Percentiles rank a stretch among this genome's conserved stretches.
Conservation (phyloP, 2,113 vertebrate genomes). For the Hystrix cristata region DNA sequence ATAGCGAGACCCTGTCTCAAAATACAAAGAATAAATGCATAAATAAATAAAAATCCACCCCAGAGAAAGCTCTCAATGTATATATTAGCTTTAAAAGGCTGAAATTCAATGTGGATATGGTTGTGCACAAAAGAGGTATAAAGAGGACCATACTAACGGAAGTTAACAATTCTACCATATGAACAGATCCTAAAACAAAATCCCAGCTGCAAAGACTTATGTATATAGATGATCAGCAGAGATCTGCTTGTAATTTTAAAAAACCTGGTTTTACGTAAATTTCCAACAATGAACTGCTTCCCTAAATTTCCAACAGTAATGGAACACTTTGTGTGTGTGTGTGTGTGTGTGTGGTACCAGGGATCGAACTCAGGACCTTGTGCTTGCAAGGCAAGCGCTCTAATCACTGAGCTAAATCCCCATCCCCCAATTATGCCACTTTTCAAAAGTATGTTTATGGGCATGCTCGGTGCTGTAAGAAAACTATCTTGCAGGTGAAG, state of each 20-base stretch:
- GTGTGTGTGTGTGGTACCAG: too few species aligned
- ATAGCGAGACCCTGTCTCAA: too few species aligned
- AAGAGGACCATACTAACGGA: background rate
- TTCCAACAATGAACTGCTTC: background rate
- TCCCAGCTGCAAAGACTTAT: background rate
- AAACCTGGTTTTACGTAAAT: background rate
- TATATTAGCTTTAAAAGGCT: background rate
- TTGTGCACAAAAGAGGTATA: background rate
- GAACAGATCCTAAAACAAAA: background rate
- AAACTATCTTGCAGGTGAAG: background rate
- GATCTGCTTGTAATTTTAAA: background rate
- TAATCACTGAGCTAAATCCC: too few species aligned
- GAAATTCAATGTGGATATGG: background rate
- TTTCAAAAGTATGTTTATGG: slow-evolving; percentile 52
- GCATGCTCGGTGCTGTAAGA: background rate
- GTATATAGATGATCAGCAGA: background rate
- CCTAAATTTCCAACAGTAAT: background rate
- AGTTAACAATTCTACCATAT: background rate
- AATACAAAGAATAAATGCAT: too few species aligned
- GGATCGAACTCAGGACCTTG: too few species aligned
- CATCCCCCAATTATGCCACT: background rate
- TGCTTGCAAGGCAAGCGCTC: too few species aligned
- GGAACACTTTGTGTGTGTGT: too few species aligned
- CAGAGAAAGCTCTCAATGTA: background rate
- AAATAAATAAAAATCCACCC: too few species aligned